phyloP scores from a whole-genome alignment of 1,140 invertebrate species.

The Cephus cinctus region DNA sequence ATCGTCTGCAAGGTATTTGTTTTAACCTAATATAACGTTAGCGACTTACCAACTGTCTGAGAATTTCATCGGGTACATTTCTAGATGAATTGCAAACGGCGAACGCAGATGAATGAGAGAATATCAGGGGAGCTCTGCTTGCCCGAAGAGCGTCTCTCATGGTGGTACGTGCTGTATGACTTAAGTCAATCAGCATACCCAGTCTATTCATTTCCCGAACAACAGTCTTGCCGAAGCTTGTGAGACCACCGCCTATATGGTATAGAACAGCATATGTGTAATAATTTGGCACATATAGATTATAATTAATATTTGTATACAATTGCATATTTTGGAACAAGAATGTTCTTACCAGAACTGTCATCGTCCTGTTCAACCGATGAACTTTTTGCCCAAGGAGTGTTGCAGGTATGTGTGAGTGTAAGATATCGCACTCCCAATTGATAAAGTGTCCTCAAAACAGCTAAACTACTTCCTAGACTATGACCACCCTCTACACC shows the following conservation, averaged over 20 bases:
- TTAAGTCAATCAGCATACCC: slow-evolving; percentile 88
- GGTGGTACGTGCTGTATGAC: slow-evolving; percentile 77
- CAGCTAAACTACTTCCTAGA: slow-evolving; percentile 78
- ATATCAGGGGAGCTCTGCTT: slow-evolving; percentile 82
- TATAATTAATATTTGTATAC: slow-evolving; percentile 7
- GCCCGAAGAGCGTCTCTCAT: slow-evolving; percentile 76
- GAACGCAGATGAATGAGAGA: slow-evolving; percentile 85
- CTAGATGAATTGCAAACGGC: slow-evolving; percentile 78
- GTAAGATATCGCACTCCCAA: slow-evolving; percentile 83
- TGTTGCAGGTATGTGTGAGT: slow-evolving; percentile 84
- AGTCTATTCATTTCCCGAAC: slow-evolving; percentile 82
- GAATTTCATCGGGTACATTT: slow-evolving; percentile 83
- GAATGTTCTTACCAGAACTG: slow-evolving; percentile 34
- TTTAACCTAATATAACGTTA: no score
- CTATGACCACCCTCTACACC: slow-evolving; percentile 84
- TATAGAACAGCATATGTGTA: neutral
- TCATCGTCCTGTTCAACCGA: slow-evolving; percentile 43
- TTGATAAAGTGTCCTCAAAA: slow-evolving; percentile 79
- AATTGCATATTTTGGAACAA: neutral
- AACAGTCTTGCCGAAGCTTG: slow-evolving; percentile 63
- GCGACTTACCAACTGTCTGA: slow-evolving; percentile 73
- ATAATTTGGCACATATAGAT: neutral
- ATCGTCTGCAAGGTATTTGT: no score
- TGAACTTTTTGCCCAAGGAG: slow-evolving; percentile 68
- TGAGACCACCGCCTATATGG: slow-evolving; percentile 46